Base-by-base conservation (phyloP, 2,888 invertebrate genomes). In the Lampropteryx suffumata region DNA sequence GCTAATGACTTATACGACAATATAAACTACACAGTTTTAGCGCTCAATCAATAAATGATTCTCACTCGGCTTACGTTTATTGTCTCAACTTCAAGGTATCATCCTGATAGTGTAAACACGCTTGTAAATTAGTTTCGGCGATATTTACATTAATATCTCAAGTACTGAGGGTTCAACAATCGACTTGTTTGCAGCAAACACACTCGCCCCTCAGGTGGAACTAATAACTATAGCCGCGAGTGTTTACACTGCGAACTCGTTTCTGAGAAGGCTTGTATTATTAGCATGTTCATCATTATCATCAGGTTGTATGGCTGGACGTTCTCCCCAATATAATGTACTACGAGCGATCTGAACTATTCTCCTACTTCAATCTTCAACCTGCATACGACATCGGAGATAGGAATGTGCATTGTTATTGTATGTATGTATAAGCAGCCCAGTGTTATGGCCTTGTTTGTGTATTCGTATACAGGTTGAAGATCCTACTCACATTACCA, bases 101-200 rank as follows among this genome's bases (percentile, higher is more conserved):
- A 32, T 29, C 37, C 13, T 12, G 34, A 42, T 36, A 12, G 17
- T 11, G 29, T 39, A 52, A 52, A 53, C 52, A 53, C 29, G 30
- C 35, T 32, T 34, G 26, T 43, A 53, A 43, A 53, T 53, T 47
- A 48, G 43, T 53, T 53, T 48, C 47, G 28, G 27, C 47, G 47
- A 53, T 53, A 52, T 52, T 52, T 52, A 48, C 52, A 53, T 48
- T 34, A 44, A 52, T 52, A 43, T 50, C 35, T 33, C 10, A 36
- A 46, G 43, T 7, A 24, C 26, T 30, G 30, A 35, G 42, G 72
- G 75, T 68, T 78, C 71, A 74, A 77, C 75, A 81, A 79, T 82
- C 76, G 76, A 39, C 7, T 83, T 84, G 84, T 84, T 83, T 81
- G 81, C 71, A 62, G 76, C 78, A 82, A 82, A 83, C 82, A 82